A percentile compares a stretch with the other conserved stretches of the same genome.
Conservation (phyloP, 2,888 invertebrate genomes). For the Drosophila lacicola region DNA sequence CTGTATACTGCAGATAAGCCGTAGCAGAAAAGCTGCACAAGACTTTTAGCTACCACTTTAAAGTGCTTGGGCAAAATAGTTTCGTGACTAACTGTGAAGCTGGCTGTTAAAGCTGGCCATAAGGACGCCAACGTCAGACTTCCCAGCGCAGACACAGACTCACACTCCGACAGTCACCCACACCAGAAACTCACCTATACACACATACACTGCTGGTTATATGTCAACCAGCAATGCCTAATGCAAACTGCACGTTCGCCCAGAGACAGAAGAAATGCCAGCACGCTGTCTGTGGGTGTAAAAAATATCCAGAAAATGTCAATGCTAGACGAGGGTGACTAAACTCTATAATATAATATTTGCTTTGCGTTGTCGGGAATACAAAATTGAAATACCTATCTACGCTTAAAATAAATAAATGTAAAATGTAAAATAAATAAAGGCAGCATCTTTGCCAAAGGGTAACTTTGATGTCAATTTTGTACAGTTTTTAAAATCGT, state of each 20-base stretch:
- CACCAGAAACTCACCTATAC: not conserved
- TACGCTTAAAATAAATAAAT: not conserved
- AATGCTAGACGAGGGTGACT: slow-evolving; percentile 9
- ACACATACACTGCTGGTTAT: slow-evolving; percentile 19
- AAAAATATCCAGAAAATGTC: slow-evolving; percentile 24
- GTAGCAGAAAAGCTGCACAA: not conserved
- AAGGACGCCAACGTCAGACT: slow-evolving; percentile 17
- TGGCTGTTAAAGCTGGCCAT: slow-evolving; percentile 11
- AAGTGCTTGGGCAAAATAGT: slow-evolving; percentile 10
- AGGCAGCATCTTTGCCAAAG: too few species aligned
- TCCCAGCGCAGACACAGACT: slow-evolving; percentile 6
- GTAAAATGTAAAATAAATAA: not conserved
- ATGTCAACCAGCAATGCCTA: slow-evolving; percentile 33
- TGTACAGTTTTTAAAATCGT: not conserved
- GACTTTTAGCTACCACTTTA: slow-evolving; percentile 17
- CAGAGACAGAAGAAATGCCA: slow-evolving; percentile 8
- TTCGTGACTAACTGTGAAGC: slow-evolving; percentile 8
- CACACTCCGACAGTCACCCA: not conserved
- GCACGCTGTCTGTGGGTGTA: slow-evolving; percentile 7
- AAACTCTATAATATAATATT: slow-evolving; percentile 27
- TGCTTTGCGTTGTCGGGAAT: slow-evolving; percentile 7
- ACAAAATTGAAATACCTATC: slow-evolving; percentile 17
- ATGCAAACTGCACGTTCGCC: slow-evolving; percentile 18
- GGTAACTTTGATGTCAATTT: too few species aligned
- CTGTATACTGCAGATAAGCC: not conserved